Conservation (phyloP, 2,113 vertebrate genomes). For the Callocephalon fimbriatum region DNA sequence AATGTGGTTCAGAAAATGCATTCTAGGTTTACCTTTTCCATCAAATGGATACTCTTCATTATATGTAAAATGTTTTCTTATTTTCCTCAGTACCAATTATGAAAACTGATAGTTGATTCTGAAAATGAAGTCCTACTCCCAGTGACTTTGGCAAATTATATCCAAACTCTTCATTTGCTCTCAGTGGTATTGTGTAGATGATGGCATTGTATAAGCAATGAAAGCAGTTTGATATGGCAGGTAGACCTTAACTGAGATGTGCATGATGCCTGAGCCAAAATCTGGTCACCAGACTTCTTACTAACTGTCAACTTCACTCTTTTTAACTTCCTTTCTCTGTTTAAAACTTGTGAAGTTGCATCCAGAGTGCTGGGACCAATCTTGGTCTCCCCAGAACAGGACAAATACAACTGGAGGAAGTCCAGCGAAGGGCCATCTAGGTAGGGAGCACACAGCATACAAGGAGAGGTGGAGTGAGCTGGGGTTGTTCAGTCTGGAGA, state of each 20-base stretch:
- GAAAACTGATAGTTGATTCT: neutral
- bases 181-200: neutral
- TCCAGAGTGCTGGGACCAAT: neutral
- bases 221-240: neutral
- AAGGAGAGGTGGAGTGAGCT: neutral
- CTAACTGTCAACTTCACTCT: neutral
- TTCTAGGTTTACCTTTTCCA: neutral
- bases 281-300: neutral
- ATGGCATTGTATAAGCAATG: neutral
- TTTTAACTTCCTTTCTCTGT: neutral
- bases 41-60: neutral
- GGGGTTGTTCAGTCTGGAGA: accelerated
- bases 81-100: neutral
- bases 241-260: neutral
- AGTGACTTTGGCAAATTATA: neutral
- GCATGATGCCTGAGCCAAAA: neutral
- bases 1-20: neutral
- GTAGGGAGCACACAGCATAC: accelerated
- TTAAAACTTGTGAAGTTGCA: neutral
- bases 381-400: neutral
- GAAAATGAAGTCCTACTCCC: neutral
- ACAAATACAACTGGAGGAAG: neutral
- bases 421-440: neutral
- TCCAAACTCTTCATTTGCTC: neutral
- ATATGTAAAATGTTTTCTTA: neutral